phyloP scores from a whole-genome alignment of 2,888 invertebrate species.

The Drosophila prolongata region DNA sequence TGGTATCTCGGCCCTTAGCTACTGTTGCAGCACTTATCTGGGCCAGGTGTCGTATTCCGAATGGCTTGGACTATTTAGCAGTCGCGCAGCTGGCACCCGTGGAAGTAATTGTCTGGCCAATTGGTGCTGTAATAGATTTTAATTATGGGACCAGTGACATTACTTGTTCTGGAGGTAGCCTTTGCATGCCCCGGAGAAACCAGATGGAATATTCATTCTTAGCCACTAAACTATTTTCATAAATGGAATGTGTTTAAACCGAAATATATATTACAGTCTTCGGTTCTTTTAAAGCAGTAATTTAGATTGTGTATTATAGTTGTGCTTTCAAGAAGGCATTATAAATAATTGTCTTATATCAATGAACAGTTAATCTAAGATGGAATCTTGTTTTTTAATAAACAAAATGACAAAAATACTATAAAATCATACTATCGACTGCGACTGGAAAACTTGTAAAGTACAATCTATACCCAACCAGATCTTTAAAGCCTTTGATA shows the following conservation, averaged over 20 bases:
- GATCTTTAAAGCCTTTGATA: too few species aligned
- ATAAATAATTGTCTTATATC: too few species aligned
- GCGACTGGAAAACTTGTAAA: too few species aligned
- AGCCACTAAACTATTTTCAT: not conserved
- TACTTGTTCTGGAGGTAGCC: conserved; percentile 37
- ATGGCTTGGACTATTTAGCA: conserved; percentile 64
- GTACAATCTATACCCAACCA: too few species aligned
- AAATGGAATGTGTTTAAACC: not conserved
- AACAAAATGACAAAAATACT: too few species aligned
- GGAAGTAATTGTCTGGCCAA: conserved; percentile 57
- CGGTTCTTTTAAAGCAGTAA: too few species aligned
- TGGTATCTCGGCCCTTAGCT: conserved; percentile 64
- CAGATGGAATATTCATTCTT: conserved; percentile 10
- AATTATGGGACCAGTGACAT: conserved; percentile 69
- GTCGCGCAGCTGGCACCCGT: conserved; percentile 43
- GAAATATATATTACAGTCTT: not conserved
- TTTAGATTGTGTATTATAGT: too few species aligned
- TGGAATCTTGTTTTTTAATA: too few species aligned
- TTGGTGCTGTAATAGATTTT: conserved; percentile 70
- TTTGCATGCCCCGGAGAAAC: conserved; percentile 52
- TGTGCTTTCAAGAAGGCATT: too few species aligned
- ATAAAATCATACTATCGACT: too few species aligned
- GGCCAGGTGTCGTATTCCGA: conserved; percentile 67
- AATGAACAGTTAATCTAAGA: too few species aligned
- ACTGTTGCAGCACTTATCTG: conserved; percentile 45